Evolutionary conservation across 2,888 invertebrate genomes (phyloP), one percentile per base, ranked within the genome.

Genomic region (Carterocephalus palaemon): DNA sequence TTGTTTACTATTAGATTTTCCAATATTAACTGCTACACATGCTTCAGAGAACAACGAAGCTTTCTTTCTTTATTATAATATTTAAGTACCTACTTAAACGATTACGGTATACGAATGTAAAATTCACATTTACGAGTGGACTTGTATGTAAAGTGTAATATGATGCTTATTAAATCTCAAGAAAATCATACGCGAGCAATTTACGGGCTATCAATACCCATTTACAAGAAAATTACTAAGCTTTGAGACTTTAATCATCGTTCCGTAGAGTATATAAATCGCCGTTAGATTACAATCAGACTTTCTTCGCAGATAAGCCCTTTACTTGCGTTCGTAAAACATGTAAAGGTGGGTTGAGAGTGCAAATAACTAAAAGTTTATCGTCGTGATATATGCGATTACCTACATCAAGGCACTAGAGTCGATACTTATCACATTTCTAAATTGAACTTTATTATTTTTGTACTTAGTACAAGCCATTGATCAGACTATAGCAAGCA

Each of bases 361-460:
- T 43, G 47, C 22, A 46, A 49, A 46, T 45, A 55, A 59, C 51
- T 54, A 56, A 50, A 53, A 53, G 46, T 62, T 58, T 56, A 56
- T 62, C 57, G 59, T 59, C 54, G 58, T 58, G 60, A 67, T 61
- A 64, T 64, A 70, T 64, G 54, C 54, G 57, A 66, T 67, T 69
- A 66, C 64, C 62, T 61, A 57, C 62, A 57, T 57, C 54, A 51
- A 48, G 43, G 60, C 49, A 8, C 36, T 29, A 33, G 34, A 28
- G 26, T 12, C 34, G 31, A 40, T 41, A 46, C 33, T 32, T 33
- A 39, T 53, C 50, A 48, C 58, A 51, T 60, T 63, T 54, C 56
- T 48, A 72, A 67, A 61, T 56, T 73, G 51, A 56, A 55, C 73
- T 67, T 62, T 75, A 70, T 51, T n/a, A 51, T 49, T 59, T 47